These are phyloP conservation scores for Stichopus chloronotus DNA, from an alignment of 35 echinoderm and acorn worm species.

Conservation along the genomic window DNA sequence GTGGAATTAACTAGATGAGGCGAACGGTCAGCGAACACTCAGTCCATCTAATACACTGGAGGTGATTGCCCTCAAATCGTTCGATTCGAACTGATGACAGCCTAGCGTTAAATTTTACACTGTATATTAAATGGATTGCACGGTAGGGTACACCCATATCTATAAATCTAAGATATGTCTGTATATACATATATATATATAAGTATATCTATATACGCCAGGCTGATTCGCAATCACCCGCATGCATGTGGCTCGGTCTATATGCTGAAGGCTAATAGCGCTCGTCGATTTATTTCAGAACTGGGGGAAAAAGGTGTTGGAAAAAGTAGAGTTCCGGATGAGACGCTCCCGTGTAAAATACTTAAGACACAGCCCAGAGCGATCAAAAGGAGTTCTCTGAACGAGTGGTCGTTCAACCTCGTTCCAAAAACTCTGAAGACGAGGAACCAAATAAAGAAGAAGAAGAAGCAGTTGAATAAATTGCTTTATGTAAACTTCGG, in stretches of 20 bases:
- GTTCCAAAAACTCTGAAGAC: background rate
- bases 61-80: conserved; percentile 4
- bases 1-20: background rate
- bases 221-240: background rate
- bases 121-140: conserved; percentile 6
- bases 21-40: background rate
- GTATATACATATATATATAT: no score
- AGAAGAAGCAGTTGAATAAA: no score
- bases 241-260: background rate
- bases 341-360: background rate
- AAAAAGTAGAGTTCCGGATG: conserved; percentile 16
- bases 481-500: no score
- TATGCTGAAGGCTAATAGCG: background rate
- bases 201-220: no score
- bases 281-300: conserved; percentile 18
- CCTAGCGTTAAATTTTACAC: conserved; percentile 29
- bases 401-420: background rate
- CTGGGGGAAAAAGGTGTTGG: background rate
- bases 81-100: background rate
- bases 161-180: no score
- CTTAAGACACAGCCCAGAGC: background rate
- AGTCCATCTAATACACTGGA: background rate
- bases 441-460: no score
- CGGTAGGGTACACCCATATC: no score
- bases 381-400: background rate